Conservation (phyloP, 2,888 invertebrate species). For the Sinopyrophorus schimmeli region DNA sequence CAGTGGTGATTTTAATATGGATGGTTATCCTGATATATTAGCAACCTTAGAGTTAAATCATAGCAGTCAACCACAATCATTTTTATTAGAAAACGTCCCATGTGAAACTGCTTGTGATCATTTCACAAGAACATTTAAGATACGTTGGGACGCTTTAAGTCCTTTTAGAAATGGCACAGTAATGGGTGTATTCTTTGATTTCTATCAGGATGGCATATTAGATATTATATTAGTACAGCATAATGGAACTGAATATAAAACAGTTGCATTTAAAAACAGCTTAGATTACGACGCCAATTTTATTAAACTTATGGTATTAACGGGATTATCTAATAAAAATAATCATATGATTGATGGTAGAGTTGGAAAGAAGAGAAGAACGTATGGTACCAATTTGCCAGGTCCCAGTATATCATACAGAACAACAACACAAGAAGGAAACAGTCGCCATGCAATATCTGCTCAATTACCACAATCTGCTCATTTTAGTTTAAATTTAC, state of each 20-base stretch:
- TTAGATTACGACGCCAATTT: conserved; percentile 94
- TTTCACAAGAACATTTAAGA: conserved; percentile 73
- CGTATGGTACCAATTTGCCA: conserved; percentile 89
- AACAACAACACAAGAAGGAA: conserved; percentile 88
- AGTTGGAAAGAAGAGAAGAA: conserved; percentile 74
- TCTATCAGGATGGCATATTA: conserved; percentile 91
- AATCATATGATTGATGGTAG: conserved; percentile 73
- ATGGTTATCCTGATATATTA: conserved; percentile 91
- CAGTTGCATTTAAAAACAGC: conserved; percentile 83
- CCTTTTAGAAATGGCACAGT: conserved; percentile 74
- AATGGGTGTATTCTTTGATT: conserved; percentile 90
- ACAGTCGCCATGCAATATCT: conserved; percentile 75
- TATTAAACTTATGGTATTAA: conserved; percentile 91
- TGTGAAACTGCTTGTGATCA: conserved; percentile 67
- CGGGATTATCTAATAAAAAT: conserved; percentile 74
- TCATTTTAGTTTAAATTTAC: conserved; percentile 89
- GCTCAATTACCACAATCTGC: conserved; percentile 91
- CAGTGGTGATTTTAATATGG: conserved; percentile 93
- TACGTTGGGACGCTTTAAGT: conserved; percentile 75
- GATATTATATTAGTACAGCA: conserved; percentile 75
- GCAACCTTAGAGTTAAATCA: conserved; percentile 63
- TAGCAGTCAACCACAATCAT: conserved; percentile 62
- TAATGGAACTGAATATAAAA: conserved; percentile 58
- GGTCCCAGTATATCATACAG: conserved; percentile 87
- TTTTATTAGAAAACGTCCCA: conserved; percentile 77